Evolutionary conservation across 2,888 invertebrate genomes (phyloP).

Genomic region (Cyaniris semiargus): DNA sequence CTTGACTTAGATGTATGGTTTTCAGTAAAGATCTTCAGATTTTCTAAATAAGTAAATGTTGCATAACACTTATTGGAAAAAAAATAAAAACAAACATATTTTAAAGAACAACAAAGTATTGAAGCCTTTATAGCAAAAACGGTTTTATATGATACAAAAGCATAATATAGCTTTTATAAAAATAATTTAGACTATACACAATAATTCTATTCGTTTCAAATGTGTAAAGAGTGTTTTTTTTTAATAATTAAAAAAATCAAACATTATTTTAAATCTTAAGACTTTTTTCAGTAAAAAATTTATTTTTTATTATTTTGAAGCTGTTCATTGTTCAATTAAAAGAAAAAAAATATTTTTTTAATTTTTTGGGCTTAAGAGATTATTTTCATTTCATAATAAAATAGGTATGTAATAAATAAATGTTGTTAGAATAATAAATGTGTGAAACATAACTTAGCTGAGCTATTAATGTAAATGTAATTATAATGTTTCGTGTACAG

Average conservation of each 20-base stretch:
- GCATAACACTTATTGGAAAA: too few relatives aligned
- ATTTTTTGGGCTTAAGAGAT: not conserved
- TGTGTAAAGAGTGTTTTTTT: too few relatives aligned
- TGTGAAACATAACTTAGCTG: constrained; percentile 28
- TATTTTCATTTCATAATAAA: not conserved
- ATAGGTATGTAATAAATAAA: constrained; percentile 31
- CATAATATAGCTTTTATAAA: too few relatives aligned
- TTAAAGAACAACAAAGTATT: not conserved
- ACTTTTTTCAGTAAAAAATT: not conserved
- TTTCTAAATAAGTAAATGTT: too few relatives aligned
- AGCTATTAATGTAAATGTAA: constrained; percentile 24
- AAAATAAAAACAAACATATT: not conserved
- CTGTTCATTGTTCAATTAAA: not conserved
- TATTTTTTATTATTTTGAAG: not conserved
- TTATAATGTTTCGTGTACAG: constrained; percentile 24
- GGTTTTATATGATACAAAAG: too few relatives aligned
- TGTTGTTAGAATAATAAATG: constrained; percentile 29
- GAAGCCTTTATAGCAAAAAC: not conserved
- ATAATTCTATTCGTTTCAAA: too few relatives aligned
- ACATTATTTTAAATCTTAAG: too few relatives aligned
- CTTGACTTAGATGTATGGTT: too few relatives aligned
- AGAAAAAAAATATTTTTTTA: too few relatives aligned
- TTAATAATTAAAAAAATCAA: too few relatives aligned
- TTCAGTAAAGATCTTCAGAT: too few relatives aligned
- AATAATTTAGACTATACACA: too few relatives aligned